Evolutionary conservation across 2,113 vertebrate species (phyloP).

Genomic region (Salvelinus alpinus): DNA sequence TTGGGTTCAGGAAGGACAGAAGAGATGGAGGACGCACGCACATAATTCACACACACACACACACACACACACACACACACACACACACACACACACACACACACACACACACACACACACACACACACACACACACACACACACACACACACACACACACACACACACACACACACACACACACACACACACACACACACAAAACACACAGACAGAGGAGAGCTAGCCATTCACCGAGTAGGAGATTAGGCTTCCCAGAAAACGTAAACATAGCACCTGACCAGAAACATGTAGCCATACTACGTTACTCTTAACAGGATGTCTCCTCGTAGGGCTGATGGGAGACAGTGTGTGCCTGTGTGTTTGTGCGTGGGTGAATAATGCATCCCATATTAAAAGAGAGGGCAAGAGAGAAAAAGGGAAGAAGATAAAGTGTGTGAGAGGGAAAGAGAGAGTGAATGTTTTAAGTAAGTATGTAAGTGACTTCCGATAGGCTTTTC

Average conservation of each 20-base stretch:
- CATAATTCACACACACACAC: not conserved
- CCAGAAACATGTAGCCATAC: too few relatives aligned
- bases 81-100: too few relatives aligned
- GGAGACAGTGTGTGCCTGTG: not conserved
- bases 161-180: too few relatives aligned
- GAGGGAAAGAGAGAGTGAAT: not conserved
- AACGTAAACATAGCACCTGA: too few relatives aligned
- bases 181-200: not conserved
- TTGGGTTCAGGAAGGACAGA: not conserved
- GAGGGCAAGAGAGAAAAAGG: not conserved
- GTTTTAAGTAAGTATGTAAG: not conserved
- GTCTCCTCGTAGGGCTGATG: too few relatives aligned
- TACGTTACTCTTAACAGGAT: too few relatives aligned
- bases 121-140: not conserved
- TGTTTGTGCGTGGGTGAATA: not conserved
- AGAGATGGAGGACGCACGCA: not conserved
- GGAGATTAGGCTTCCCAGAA: not conserved
- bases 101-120: conserved; percentile 1
- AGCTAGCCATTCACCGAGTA: too few relatives aligned
- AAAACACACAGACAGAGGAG: not conserved
- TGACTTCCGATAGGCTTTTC: not conserved
- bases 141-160: not conserved
- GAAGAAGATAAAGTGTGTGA: not conserved
- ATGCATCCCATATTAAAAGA: not conserved
- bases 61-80: not conserved